phyloP scores from a whole-genome alignment of 2,888 invertebrate species.

The Drosophila helvetica region DNA sequence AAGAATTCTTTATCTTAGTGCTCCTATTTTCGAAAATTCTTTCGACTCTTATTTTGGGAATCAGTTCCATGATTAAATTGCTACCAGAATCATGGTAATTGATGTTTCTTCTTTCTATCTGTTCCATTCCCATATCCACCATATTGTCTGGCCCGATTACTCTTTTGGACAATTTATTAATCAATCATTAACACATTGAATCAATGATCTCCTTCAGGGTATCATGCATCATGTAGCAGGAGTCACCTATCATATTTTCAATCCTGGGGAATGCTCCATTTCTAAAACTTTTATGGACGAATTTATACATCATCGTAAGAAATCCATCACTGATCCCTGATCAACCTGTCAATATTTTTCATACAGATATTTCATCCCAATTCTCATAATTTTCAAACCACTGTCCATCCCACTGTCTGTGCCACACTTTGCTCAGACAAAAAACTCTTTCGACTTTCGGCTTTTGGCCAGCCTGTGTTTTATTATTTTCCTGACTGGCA shows the following conservation, averaged over 20 bases:
- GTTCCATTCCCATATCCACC: not conserved
- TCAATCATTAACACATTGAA: too few species aligned
- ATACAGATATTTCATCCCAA: not conserved
- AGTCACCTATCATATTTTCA: too few species aligned
- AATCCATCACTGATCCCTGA: too few species aligned
- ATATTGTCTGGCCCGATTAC: not conserved
- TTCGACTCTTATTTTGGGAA: too few species aligned
- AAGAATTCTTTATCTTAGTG: not conserved
- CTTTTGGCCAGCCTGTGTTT: conserved; percentile 59
- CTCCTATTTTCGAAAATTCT: not conserved
- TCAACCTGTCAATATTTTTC: not conserved
- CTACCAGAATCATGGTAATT: not conserved
- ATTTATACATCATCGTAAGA: too few species aligned
- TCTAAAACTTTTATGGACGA: too few species aligned
- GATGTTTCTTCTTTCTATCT: not conserved
- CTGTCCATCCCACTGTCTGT: conserved; percentile 23
- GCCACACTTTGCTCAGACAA: conserved; percentile 62
- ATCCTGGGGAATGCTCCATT: too few species aligned
- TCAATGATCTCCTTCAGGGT: too few species aligned
- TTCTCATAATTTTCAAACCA: not conserved
- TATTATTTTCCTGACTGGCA: conserved; percentile 73
- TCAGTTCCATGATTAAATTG: not conserved
- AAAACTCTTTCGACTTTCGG: conserved; percentile 28
- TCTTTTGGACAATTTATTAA: too few species aligned
- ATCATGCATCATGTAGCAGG: too few species aligned